These are phyloP conservation scores for Apostichopus parvimensis DNA, from an alignment of 35 echinoderm and acorn worm species.

Conservation along the genomic window DNA sequence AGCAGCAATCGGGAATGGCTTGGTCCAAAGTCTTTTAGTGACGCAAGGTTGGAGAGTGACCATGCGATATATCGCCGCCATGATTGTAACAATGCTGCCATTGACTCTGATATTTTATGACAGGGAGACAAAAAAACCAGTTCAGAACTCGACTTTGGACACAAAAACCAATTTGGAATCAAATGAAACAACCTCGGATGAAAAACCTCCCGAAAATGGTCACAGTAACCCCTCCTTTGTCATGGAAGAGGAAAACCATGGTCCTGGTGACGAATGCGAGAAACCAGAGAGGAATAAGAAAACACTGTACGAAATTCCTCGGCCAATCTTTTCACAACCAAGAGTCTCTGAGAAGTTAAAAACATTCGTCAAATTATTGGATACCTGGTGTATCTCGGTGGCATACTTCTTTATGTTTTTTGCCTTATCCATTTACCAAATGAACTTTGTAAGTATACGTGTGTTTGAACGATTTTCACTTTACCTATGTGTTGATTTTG, in stretches of 20 bases:
- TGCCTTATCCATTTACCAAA: conserved; percentile 13
- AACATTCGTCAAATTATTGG: not conserved
- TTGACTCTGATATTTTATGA: not conserved
- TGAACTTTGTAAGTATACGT: conserved; percentile 5
- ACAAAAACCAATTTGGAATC: not conserved
- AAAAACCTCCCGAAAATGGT: not conserved
- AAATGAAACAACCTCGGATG: not conserved
- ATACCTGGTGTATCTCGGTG: not conserved
- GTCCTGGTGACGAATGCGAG: not conserved
- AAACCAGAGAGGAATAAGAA: not conserved
- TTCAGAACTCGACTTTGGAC: not conserved
- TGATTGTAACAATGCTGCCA: not conserved
- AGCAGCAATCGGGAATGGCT: not conserved
- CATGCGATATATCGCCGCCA: not conserved
- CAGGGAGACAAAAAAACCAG: not conserved
- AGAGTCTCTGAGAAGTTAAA: not conserved
- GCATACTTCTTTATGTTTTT: not conserved
- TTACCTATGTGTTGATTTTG: too few relatives aligned
- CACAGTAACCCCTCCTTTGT: not conserved
- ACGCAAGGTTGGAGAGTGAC: not conserved
- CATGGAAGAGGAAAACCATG: not conserved
- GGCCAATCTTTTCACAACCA: not conserved
- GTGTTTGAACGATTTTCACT: too few relatives aligned
- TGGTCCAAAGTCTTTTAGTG: not conserved
- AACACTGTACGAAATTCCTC: too few relatives aligned